Conservation (phyloP, 1,140 invertebrate genomes). For the Samia ricini region DNA sequence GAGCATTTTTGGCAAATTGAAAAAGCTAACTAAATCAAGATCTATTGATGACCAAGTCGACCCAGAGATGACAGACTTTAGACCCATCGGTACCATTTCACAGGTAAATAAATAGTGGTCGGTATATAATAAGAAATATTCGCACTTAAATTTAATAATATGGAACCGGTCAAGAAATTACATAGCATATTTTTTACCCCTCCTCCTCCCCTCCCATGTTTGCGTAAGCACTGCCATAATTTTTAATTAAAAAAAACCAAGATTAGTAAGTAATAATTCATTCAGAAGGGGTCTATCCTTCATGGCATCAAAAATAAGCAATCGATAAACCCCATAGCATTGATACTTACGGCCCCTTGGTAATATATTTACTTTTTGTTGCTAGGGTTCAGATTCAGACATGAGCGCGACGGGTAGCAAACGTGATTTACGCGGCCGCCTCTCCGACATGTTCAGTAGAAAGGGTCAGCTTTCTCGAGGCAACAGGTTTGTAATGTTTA, state of each 20-base stretch:
- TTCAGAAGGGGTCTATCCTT: no score
- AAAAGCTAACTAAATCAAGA: conserved; percentile 90
- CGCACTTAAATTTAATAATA: no score
- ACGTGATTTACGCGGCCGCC: conserved; percentile 86
- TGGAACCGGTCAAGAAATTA: no score
- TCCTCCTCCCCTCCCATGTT: no score
- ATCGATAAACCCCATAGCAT: no score
- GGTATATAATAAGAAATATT: not conserved
- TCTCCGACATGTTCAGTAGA: conserved; percentile 90
- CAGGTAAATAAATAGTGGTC: conserved; percentile 68
- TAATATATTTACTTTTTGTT: conserved; percentile 14
- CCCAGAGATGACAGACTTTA: conserved; percentile 62
- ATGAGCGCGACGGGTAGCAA: conserved; percentile 86
- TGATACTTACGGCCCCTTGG: no score
- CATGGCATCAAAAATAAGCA: no score
- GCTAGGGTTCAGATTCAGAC: conserved; percentile 87
- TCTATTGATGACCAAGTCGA: conserved; percentile 85
- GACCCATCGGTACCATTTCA: conserved; percentile 76
- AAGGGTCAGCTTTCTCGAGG: conserved; percentile 79
- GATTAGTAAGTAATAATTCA: no score
- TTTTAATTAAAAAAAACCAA: no score
- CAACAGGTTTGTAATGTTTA: conserved; percentile 79
- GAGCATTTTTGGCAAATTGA: conserved; percentile 89
- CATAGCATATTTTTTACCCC: no score
- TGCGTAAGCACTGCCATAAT: no score